A percentile compares a stretch with the other conserved stretches of the same genome.
Evolutionary conservation across 2,113 vertebrate species (phyloP).

Genomic region (Platycercus adscitus): DNA sequence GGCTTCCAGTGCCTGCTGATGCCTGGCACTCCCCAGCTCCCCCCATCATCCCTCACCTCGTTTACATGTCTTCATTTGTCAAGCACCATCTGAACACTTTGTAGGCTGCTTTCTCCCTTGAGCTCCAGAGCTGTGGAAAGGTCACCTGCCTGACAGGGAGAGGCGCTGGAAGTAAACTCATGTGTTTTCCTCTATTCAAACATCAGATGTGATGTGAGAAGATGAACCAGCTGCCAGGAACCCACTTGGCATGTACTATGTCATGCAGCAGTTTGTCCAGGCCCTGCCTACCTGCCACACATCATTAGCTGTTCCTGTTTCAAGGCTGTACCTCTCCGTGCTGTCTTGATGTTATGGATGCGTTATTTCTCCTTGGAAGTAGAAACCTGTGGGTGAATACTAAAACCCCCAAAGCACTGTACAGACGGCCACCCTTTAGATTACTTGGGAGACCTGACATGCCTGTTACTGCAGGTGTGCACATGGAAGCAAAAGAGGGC

Average conservation of each 20-base stretch:
- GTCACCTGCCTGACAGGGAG: slow-evolving; percentile 1
- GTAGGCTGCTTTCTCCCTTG: neutral
- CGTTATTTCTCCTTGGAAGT: neutral
- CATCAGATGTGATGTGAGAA: neutral
- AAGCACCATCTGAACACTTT: neutral
- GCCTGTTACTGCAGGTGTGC: neutral
- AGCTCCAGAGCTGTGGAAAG: slow-evolving; percentile 26
- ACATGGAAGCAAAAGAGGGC: neutral
- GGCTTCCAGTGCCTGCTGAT: neutral
- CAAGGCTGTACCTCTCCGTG: neutral
- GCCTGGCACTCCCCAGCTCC: neutral
- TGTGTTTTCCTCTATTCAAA: neutral
- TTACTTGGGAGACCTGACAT: neutral
- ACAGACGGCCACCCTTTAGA: neutral
- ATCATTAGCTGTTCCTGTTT: neutral
- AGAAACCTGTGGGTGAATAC: neutral
- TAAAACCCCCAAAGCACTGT: neutral
- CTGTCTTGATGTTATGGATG: neutral
- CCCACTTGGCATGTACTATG: neutral
- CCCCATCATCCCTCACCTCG: neutral
- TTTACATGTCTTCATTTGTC: slow-evolving; percentile 37
- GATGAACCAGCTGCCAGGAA: slow-evolving; percentile 14
- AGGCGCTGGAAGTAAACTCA: neutral
- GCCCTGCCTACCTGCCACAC: neutral
- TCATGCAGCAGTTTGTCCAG: neutral